Conservation (phyloP, 1,140 invertebrate genomes). For the Eriocheir sinensis region DNA sequence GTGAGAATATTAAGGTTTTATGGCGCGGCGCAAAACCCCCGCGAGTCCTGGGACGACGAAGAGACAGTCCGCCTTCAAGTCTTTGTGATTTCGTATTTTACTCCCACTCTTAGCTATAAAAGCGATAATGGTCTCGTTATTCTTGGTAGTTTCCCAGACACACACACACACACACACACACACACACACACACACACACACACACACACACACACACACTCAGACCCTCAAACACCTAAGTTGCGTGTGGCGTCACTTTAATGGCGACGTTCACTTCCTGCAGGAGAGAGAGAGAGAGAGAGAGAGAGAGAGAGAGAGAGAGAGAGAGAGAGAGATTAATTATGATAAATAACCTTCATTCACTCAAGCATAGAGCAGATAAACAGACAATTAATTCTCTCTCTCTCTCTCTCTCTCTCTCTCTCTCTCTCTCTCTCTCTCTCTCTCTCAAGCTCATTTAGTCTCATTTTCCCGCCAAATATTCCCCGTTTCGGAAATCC, state of each 20-base stretch:
- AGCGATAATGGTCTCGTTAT: not conserved
- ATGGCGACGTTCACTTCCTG: not conserved
- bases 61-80: too few relatives aligned
- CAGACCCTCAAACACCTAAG: conserved; percentile 3
- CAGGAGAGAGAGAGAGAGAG: conserved; percentile 9
- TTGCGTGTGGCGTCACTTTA: not conserved
- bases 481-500: too few relatives aligned
- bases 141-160: not conserved
- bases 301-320: conserved; percentile 22
- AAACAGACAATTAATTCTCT: not conserved
- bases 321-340: conserved; percentile 23
- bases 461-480: too few relatives aligned
- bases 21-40: too few relatives aligned
- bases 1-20: too few relatives aligned
- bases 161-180: not conserved
- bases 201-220: too few relatives aligned
- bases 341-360: not conserved
- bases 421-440: conserved; percentile 45
- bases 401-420: conserved; percentile 40
- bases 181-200: not conserved
- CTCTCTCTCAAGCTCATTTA: conserved; percentile 20
- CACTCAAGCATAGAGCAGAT: not conserved
- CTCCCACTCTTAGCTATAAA: too few relatives aligned
- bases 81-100: too few relatives aligned
- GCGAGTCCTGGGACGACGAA: too few relatives aligned